Base-by-base conservation (phyloP, 2,888 invertebrate genomes). In the Boloria selene region DNA sequence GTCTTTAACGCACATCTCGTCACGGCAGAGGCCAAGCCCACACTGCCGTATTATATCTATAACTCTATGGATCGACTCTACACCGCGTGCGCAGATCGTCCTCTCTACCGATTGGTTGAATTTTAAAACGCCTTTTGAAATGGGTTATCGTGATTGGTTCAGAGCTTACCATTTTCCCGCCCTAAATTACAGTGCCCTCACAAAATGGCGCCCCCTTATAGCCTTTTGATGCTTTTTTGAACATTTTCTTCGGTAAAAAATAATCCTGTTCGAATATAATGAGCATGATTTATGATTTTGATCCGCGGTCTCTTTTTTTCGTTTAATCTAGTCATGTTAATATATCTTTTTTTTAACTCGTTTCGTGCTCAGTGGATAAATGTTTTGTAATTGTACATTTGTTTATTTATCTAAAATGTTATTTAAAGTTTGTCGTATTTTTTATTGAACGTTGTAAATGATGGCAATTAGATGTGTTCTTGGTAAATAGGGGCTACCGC, bases 201-300 rank as follows among this genome's bases (percentile, higher is more conserved):
- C 90, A 91, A 91, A 87, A 91, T 91, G 91, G 92, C 92, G 89
- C 82, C 82, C 88, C 91, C 88, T 85, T 72, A 87, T 82, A 88
- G 87, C 87, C 86, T 88, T 88, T 88, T 87, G 88, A 89, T 89
- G 86, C 85, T 88, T 90, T 91, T 92, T 91, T 88, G 86, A 89
- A 84, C 89, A 87, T 90, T 90, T 91, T 88, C 88, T 84, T 85
- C 79, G 82, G 87, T 90, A 90, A 91, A 90, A 91, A 90, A 91
- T 92, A 91, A 91, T 90, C 91, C 89, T 85, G 91, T 91, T 89
- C 83, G 84, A 86, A 88, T 87, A 92, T 92, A 92, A 91, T 91
- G 92, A 90, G 89, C 86, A 90, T 91, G 92, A 92, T 92, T 92
- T 92, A 92, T 90, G 90, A 83, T 87, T 88, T 87, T 86, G 89